Base-by-base conservation (phyloP, 1,140 invertebrate genomes). In the Hylaeus volcanicus region DNA sequence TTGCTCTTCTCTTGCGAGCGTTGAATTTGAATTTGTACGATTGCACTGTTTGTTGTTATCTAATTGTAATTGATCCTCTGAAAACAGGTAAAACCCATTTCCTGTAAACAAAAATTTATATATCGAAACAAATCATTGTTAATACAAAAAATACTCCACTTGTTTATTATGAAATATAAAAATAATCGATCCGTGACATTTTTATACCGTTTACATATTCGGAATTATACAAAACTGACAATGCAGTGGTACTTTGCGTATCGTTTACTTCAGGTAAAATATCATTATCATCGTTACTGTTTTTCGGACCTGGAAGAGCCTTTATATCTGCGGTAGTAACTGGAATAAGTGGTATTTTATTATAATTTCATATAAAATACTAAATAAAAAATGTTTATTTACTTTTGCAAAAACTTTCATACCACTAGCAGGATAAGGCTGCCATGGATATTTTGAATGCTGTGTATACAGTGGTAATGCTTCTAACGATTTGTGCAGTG, bases 211-310 rank as follows among this genome's bases (percentile, higher is more conserved):
- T 96, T 4, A 96, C 94, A 92, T 95, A 96, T 90, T 95, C 95
- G 5, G 96, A 96, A 77, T 94, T 95, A 90, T 96, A 96, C 0
- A 96, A 90, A 68, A 96, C 94, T 37, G 96, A 96, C 56, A 96
- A 89, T 9, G 95, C 95, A 48, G 95, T 95, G 4, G 94, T 93
- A 69, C 79, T 89, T 69, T 80, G 84, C 72, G 73, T 74, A 79
- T 91, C 89, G 61, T 75, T 78, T 61, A 85, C 78, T 76, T 88
- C 75, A 66, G 87, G 61, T n/a, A 86, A 82, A 66, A 74, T 12
- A 74, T 87, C 83, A 39, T 89, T 86, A 51, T 81, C 48, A 53
- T 81, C 72, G 58, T 85, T 73, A 66, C 81, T 26, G 15, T 83
- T 70, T 76, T 12, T 51, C 15, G n/a, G 8, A 45, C 48, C 43